Conservation (phyloP, 2,113 vertebrate genomes). For the Rynchops niger region DNA sequence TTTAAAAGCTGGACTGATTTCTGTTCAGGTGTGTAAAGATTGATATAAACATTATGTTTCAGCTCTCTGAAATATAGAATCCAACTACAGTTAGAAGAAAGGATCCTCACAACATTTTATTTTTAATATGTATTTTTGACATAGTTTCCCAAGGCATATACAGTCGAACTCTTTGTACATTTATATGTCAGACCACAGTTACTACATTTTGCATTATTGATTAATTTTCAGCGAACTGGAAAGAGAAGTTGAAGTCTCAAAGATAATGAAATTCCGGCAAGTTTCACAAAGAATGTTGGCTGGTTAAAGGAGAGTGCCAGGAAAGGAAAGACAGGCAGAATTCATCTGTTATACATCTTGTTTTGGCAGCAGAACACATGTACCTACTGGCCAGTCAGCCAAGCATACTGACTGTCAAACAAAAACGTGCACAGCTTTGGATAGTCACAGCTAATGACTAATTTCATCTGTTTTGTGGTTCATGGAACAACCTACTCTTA, state of each 20-base stretch:
- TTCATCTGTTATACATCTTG: slow-evolving; percentile 47
- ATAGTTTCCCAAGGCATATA: neutral
- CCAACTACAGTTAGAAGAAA: neutral
- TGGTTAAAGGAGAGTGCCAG: neutral
- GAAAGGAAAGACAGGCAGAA: slow-evolving; percentile 27
- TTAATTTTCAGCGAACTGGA: neutral
- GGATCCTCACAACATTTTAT: neutral
- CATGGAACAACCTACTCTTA: slow-evolving; percentile 9
- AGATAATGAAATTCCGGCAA: neutral
- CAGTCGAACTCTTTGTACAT: neutral
- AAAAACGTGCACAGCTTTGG: slow-evolving; percentile 39
- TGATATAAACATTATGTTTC: neutral
- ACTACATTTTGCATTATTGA: neutral
- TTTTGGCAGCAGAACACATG: slow-evolving; percentile 49
- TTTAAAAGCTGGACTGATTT: neutral
- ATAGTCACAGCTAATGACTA: slow-evolving; percentile 60
- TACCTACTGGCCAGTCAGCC: slow-evolving; percentile 41
- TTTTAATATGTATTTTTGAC: neutral
- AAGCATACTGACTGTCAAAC: slow-evolving; percentile 32
- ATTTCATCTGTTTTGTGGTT: slow-evolving; percentile 51
- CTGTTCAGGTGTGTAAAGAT: neutral
- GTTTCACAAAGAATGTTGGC: neutral
- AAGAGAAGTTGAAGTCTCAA: neutral
- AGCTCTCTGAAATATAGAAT: neutral
- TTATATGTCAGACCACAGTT: neutral